These are phyloP conservation scores for Linnaemya tessellans DNA, from an alignment of 2,888 invertebrate species.

Conservation along the genomic window DNA sequence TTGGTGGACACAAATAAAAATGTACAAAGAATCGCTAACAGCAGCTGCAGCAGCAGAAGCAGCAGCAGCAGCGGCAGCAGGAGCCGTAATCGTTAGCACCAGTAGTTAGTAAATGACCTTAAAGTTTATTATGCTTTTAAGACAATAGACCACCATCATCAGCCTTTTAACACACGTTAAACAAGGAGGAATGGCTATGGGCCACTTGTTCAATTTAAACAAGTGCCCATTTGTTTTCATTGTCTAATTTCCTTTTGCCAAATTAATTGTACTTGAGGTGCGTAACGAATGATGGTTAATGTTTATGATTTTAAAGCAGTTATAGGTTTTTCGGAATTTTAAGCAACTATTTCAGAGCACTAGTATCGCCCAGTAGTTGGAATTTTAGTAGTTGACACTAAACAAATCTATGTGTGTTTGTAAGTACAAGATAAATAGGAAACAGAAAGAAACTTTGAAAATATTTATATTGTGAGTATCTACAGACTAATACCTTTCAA, in stretches of 20 bases:
- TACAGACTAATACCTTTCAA: too few species aligned
- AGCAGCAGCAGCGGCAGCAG: slow-evolving; percentile 12
- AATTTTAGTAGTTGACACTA: too few species aligned
- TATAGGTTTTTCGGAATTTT: too few species aligned
- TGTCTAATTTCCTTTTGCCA: background rate
- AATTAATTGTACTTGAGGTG: slow-evolving; percentile 29
- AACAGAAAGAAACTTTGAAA: too few species aligned
- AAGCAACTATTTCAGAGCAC: too few species aligned
- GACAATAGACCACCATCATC: slow-evolving; percentile 50
- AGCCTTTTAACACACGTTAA: background rate
- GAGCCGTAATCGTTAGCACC: slow-evolving; percentile 38
- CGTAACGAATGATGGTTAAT: slow-evolving; percentile 46
- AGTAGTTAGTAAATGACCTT: slow-evolving; percentile 58
- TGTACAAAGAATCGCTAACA: slow-evolving; percentile 32
- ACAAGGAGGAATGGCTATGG: background rate
- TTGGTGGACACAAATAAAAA: slow-evolving; percentile 33
- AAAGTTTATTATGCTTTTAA: slow-evolving; percentile 18
- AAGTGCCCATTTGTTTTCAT: background rate
- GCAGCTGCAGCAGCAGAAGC: slow-evolving; percentile 26
- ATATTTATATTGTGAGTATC: too few species aligned
- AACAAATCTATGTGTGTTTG: too few species aligned
- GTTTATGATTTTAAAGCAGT: slow-evolving; percentile 36
- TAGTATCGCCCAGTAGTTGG: too few species aligned
- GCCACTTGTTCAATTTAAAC: slow-evolving; percentile 20
- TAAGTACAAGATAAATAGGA: too few species aligned